Evolutionary conservation across 2,797 vertebrate genomes (phyloP).

Genomic region (Enteromius afrohamiltoni): DNA sequence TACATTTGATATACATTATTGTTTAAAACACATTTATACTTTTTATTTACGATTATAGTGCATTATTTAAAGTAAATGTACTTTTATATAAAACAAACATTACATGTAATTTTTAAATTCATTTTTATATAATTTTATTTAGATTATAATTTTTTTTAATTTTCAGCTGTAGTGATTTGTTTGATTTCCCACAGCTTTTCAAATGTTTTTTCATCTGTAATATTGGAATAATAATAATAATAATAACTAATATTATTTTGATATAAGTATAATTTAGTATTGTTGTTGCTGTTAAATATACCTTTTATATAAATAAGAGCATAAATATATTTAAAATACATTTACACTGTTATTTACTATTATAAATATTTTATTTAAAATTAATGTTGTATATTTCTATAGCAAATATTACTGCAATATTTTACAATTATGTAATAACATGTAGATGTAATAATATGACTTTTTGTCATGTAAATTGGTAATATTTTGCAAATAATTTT

Average conservation of each 20-base stretch:
- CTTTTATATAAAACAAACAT: not conserved
- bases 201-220: not conserved
- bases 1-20: not conserved
- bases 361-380: not conserved
- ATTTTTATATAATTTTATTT: not conserved
- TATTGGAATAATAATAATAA: not conserved
- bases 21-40: not conserved
- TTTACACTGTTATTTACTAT: not conserved
- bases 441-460: not conserved
- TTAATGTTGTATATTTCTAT: not conserved
- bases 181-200: not conserved
- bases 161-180: not conserved
- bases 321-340: not conserved
- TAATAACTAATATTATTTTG: not conserved
- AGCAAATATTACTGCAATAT: not conserved
- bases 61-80: not conserved
- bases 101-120: not conserved
- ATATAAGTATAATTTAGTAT: not conserved
- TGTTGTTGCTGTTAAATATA: not conserved
- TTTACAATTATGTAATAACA: too few relatives aligned
- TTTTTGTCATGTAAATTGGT: too few relatives aligned
- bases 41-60: not conserved
- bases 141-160: not conserved
- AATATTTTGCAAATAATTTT: not conserved
- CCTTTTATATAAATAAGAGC: not conserved